These are phyloP conservation scores for Heliconius cydno DNA, from an alignment of 2,888 invertebrate genomes.

Conservation along the genomic window DNA sequence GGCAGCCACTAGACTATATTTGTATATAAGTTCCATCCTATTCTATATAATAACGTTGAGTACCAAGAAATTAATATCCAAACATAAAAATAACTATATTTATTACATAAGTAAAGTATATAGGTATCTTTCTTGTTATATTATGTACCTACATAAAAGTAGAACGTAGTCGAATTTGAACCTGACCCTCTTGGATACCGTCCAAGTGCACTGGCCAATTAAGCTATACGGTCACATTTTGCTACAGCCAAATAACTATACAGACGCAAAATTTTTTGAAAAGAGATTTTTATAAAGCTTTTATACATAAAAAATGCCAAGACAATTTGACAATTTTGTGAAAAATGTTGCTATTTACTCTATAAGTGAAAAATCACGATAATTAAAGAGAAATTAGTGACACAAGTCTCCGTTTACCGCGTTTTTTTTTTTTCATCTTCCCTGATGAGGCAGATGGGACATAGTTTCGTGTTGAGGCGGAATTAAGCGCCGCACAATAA, in stretches of 20 bases:
- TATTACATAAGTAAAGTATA: no score
- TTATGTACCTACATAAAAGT: not conserved
- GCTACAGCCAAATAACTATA: not conserved
- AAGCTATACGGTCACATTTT: constrained; percentile 6
- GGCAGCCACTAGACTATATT: no score
- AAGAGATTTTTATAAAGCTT: not conserved
- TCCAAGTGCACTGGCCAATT: constrained; percentile 2
- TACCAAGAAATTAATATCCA: not conserved
- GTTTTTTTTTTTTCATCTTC: no score
- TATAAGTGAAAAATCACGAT: not conserved
- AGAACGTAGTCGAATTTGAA: constrained; percentile 2
- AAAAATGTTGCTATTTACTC: no score
- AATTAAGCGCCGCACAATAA: no score
- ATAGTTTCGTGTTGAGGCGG: no score
- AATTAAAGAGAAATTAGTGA: not conserved
- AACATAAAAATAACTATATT: no score
- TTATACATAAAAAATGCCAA: not conserved
- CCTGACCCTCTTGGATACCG: constrained; percentile 12
- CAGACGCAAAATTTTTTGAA: not conserved
- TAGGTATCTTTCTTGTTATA: not conserved
- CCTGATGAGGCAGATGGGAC: no score
- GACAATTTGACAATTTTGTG: not conserved
- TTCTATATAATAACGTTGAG: not conserved
- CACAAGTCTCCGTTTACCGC: not conserved
- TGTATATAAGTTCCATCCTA: not conserved